Evolutionary conservation across 2,113 vertebrate species (phyloP).

Genomic region (Neodon shergylaensis): DNA sequence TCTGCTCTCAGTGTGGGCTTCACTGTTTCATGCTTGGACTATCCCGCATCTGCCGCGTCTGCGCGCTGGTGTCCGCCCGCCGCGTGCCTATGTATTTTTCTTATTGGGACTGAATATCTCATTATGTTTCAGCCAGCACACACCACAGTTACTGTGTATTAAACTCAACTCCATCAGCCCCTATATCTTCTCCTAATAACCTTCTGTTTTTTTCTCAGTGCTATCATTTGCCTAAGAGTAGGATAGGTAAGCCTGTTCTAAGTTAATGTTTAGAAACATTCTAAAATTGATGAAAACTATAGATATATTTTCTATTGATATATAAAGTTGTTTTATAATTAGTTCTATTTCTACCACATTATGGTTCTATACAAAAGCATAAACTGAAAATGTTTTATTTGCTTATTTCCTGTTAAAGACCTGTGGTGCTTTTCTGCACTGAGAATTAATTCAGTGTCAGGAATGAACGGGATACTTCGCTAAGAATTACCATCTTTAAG

Average conservation of each 20-base stretch:
- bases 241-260: background rate
- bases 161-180: background rate
- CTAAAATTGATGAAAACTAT: background rate
- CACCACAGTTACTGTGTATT: background rate
- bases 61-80: too few relatives aligned
- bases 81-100: background rate
- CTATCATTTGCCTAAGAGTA: background rate
- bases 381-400: background rate
- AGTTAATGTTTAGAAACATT: constrained; percentile 20
- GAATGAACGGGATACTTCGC: background rate
- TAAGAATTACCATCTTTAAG: constrained; percentile 27
- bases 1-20: too few relatives aligned
- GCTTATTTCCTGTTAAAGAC: background rate
- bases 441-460: constrained; percentile 4
- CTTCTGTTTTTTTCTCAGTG: background rate
- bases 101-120: background rate
- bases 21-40: too few relatives aligned
- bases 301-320: background rate
- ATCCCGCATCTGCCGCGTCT: too few relatives aligned
- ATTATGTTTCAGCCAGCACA: background rate
- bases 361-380: background rate
- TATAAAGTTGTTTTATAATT: background rate
- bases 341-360: background rate
- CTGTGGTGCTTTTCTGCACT: background rate
- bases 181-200: background rate